Base-by-base conservation (phyloP, 2,797 vertebrate genomes). In the Menidia menidia region DNA sequence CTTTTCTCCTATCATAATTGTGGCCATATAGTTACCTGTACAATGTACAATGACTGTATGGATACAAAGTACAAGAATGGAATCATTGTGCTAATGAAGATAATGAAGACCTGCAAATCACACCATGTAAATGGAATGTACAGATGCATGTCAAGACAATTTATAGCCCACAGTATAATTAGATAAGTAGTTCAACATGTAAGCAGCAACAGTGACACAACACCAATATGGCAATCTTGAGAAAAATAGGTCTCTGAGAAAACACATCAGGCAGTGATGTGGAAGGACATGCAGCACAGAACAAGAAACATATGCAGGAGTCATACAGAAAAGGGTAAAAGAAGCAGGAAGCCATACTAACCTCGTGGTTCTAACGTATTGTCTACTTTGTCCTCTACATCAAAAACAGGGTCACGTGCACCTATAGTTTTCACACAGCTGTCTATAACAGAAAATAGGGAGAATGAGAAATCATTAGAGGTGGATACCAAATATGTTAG, bases 281-380 rank as follows among this genome's bases (percentile, higher is more conserved):
- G 67, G 47, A 64, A 48, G 55, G 50, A 78, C 57, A 70, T 65
- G 77, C 63, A 45, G 63, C 67, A 62, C 43, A 60, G 16, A 12
- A 82, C 32, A 68, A 63, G 42, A 71, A 68, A 95, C 80, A 92
- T 80, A 89, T 84, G 94, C 65, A 94, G 84, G 95, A 57, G 71
- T 83, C 89, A 95, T 86, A 83, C 94, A 91, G 92, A 95, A 94
- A 94, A 94, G 93, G 87, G 87, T 81, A 74, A 85, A 86, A 92
- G 87, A 87, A 93, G 91, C 92, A 96, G 91, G 94, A 96, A 96
- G 95, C 95, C 95, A 99, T 99, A 99, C 98, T 98, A 97, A 99
- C 98, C 98, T 99, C 97, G 95, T 96, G 97, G 97, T 97, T 99
- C 98, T 98, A 98, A 98, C 94, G 97, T 97, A 98, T 98, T 99